Evolutionary conservation across 2,113 vertebrate genomes (phyloP), one percentile per base, ranked within the genome.

Genomic region (Chionomys nivalis): DNA sequence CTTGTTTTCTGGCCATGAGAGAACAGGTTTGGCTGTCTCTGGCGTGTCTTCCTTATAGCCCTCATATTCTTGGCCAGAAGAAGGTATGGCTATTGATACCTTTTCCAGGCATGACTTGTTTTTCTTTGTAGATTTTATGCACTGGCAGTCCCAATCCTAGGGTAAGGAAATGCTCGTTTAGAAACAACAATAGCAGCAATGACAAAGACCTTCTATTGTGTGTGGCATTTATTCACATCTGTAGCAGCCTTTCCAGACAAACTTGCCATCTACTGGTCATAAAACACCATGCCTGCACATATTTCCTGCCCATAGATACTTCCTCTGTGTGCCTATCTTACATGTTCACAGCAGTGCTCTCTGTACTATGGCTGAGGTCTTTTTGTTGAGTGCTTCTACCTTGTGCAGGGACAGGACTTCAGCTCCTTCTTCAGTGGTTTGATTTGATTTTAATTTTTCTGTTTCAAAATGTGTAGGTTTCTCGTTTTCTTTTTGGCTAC

Each of bases 121-220:
- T 95, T 92, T 73, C 87, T 95, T 95, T 79, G 33, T 58, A 72
- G 39, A 70, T 95, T 97, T 96, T 92, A 91, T 91, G 66, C 47
- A 55, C 2, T 94, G 92, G 91, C 44, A 7, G 26, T n/a, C 90
- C 83, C 72, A 90, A 92, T 17, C 24, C 61, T 90, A 33, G 72
- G 73, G 72, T 96, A 83, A 95, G 63, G 42, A 96, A 94, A 97
- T 63, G 47, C 83, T 78, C 55, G 36, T 96, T 94, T 88, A 92
- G 81, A 19, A 93, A 93, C 78, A 93, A 77, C 76, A 89, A 31
- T 16, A 86, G 42, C 44, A 92, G 65, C 73, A 83, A 36, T 5
- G 49, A 83, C 3, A 63, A 75, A 73, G 12, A 5, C 12, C 2
- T 39, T 89, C 52, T 89, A 96, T 78, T 95, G 73, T 87, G 33